Evolutionary conservation across 2,888 invertebrate genomes (phyloP).

Genomic region (Platynereis dumerilii): DNA sequence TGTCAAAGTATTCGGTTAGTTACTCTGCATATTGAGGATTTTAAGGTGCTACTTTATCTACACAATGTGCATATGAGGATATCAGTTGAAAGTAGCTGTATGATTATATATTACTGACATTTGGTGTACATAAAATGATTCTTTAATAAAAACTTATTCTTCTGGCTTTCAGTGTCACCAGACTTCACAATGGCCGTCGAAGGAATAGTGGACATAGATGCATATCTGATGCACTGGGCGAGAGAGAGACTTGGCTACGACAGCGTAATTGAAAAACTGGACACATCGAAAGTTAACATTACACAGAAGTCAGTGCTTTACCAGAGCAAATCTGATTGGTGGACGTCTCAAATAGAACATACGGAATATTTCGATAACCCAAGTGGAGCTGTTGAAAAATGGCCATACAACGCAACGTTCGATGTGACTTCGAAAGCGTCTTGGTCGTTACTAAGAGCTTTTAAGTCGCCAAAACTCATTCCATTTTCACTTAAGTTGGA

Average conservation of each 20-base stretch:
- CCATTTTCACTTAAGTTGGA: constrained; percentile 11
- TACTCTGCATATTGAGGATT: too few relatives aligned
- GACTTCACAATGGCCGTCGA: constrained; percentile 12
- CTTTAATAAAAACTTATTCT: too few relatives aligned
- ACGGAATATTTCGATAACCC: constrained; percentile 26
- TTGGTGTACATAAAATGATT: too few relatives aligned
- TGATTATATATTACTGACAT: too few relatives aligned
- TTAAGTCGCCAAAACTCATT: constrained; percentile 18
- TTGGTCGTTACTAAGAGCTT: constrained; percentile 23
- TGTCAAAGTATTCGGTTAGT: too few relatives aligned
- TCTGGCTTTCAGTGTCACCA: too few relatives aligned
- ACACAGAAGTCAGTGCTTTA: constrained; percentile 19
- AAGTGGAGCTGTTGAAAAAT: background rate
- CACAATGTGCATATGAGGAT: too few relatives aligned
- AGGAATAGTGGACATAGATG: constrained; percentile 21
- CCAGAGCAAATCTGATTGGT: constrained; percentile 24
- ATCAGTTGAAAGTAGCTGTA: too few relatives aligned
- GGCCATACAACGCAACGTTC: constrained; percentile 4
- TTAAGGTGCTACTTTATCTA: too few relatives aligned
- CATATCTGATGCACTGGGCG: constrained; percentile 20
- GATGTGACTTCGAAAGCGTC: constrained; percentile 14
- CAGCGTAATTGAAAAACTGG: constrained; percentile 17
- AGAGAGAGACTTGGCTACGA: constrained; percentile 11
- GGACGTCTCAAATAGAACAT: constrained; percentile 6
- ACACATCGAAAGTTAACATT: constrained; percentile 18